Conservation (phyloP, 2,113 vertebrate species). For the Poeciliopsis retropinna region DNA sequence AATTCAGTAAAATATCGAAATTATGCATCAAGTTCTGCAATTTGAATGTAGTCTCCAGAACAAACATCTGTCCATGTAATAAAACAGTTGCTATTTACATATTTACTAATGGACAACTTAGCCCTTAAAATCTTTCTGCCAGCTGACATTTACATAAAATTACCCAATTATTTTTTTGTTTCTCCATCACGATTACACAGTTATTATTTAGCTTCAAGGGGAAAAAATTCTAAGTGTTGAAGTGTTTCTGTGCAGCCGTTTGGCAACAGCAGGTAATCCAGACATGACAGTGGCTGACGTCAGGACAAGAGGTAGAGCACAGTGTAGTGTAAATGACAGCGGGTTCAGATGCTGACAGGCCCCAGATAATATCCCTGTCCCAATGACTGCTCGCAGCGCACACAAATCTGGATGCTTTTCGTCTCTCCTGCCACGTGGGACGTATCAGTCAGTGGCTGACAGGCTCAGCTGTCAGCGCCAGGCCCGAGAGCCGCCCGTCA, state of each 20-base stretch:
- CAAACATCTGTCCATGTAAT: not conserved
- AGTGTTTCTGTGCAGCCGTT: not conserved
- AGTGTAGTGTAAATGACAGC: constrained; percentile 53
- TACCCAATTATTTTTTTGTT: no score
- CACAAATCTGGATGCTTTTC: constrained; percentile 55
- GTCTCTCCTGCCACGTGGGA: constrained; percentile 58
- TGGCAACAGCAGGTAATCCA: constrained; percentile 42
- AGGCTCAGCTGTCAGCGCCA: constrained; percentile 55
- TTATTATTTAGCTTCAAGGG: not conserved
- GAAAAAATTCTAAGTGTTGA: no score
- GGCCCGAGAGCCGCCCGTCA: constrained; percentile 53
- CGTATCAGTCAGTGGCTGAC: constrained; percentile 61
- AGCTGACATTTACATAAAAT: not conserved
- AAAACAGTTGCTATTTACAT: not conserved
- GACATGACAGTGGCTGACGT: constrained; percentile 56
- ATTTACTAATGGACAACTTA: not conserved
- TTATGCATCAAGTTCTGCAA: no score
- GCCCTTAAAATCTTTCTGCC: not conserved
- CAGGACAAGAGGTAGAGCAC: constrained; percentile 38
- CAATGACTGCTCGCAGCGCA: constrained; percentile 37
- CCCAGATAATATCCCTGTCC: constrained; percentile 62
- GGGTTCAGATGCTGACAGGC: constrained; percentile 49
- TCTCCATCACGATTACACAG: not conserved
- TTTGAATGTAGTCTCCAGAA: no score
- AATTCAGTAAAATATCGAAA: no score